These are phyloP conservation scores for Acipenser oxyrinchus DNA, from an alignment of 2,797 vertebrate species.

Conservation along the genomic window DNA sequence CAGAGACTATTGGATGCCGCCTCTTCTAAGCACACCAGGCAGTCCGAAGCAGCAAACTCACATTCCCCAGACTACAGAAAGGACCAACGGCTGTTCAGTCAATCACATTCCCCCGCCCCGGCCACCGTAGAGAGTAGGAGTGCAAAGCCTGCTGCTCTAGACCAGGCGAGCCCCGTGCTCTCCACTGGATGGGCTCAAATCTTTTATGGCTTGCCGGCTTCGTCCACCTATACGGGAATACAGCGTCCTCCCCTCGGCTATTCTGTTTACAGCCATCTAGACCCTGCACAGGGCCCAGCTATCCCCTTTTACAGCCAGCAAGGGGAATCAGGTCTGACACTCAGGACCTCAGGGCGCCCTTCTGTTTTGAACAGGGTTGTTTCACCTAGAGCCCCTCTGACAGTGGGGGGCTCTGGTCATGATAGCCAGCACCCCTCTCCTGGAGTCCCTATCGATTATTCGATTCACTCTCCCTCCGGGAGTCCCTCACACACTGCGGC, in stretches of 20 bases:
- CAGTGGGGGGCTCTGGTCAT: background rate
- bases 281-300: background rate
- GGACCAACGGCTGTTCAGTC: background rate
- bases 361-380: conserved; percentile 17
- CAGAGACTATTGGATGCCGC: background rate
- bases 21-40: background rate
- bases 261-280: background rate
- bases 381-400: conserved; percentile 5
- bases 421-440: conserved; percentile 32
- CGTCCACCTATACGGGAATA: too few species aligned
- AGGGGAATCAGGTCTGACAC: background rate
- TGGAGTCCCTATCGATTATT: conserved; percentile 29
- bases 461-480: conserved; percentile 8
- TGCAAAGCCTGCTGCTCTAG: too few species aligned
- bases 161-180: too few species aligned
- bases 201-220: too few species aligned
- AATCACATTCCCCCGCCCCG: background rate
- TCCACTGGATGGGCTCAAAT: too few species aligned
- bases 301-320: background rate
- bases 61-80: background rate
- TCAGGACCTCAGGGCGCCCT: conserved; percentile 17
- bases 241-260: background rate
- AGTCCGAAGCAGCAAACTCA: background rate
- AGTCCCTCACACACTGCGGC: background rate
- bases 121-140: too few species aligned